A percentile compares a stretch with the other conserved stretches of the same genome.
phyloP scores from a whole-genome alignment of 2,113 vertebrate genomes.

The Pitta sordida region DNA sequence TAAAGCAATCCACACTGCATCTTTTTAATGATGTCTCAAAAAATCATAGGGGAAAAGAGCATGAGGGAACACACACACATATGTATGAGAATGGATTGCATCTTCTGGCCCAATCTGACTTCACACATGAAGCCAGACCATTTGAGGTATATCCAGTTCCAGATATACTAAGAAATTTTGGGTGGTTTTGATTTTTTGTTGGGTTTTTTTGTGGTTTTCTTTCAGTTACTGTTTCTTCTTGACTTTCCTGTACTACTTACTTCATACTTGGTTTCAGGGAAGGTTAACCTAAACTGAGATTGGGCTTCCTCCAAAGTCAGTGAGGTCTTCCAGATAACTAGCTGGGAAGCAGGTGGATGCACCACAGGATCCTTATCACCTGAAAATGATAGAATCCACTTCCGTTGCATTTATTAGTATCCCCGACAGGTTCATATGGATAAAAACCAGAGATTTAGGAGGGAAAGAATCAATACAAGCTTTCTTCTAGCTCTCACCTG shows the following conservation, averaged over 20 bases:
- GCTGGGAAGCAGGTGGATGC: background rate
- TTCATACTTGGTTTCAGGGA: background rate
- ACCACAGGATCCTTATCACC: background rate
- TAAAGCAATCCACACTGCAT: background rate
- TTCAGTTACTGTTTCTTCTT: background rate
- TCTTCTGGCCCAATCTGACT: background rate
- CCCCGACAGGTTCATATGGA: fast-evolving
- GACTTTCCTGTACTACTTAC: background rate
- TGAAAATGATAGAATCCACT: background rate
- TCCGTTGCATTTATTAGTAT: background rate
- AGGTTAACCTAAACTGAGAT: background rate
- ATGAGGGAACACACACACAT: background rate
- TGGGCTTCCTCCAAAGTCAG: background rate
- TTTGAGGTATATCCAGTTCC: background rate
- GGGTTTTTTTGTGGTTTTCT: background rate
- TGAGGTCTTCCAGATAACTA: background rate
- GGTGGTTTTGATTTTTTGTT: no score
- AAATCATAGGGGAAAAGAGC: background rate
- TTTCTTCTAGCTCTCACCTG: background rate
- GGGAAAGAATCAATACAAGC: background rate
- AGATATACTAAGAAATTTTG: background rate
- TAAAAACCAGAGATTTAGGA: background rate
- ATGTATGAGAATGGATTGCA: background rate
- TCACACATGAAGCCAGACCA: background rate
- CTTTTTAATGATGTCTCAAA: background rate